These are phyloP conservation scores for Capreolus pygargus DNA, from an alignment of 2,113 vertebrate genomes.

Conservation along the genomic window DNA sequence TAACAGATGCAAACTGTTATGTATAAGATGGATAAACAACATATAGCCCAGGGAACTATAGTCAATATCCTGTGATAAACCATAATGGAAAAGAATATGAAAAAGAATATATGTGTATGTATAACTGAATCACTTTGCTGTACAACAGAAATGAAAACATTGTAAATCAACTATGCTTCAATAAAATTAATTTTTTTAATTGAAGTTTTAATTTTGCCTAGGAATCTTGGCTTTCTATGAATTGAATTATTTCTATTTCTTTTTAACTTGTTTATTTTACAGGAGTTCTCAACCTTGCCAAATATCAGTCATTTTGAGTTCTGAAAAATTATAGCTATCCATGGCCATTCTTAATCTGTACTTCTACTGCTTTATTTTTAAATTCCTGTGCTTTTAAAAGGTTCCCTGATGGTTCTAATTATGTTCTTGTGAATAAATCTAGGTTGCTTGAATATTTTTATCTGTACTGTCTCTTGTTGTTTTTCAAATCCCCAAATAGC, in stretches of 20 bases:
- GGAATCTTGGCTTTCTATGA: background rate
- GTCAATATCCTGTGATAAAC: background rate
- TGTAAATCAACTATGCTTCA: background rate
- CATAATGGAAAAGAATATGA: background rate
- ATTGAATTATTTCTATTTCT: background rate
- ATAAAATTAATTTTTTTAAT: background rate
- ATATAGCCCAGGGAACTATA: background rate
- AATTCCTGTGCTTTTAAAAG: background rate
- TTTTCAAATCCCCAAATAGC: background rate
- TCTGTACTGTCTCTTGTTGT: background rate
- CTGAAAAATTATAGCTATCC: background rate
- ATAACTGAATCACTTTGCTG: background rate
- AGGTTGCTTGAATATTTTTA: background rate
- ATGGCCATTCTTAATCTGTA: background rate
- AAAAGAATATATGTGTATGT: background rate
- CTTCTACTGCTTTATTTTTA: background rate
- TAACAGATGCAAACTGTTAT: background rate
- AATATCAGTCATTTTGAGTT: background rate
- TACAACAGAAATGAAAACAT: background rate
- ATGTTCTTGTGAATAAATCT: background rate
- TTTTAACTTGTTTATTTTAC: background rate
- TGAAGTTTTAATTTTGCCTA: constrained; percentile 19
- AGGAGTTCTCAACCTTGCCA: background rate
- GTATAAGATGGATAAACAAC: background rate
- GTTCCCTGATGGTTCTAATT: background rate